phyloP scores from a whole-genome alignment of 2,797 vertebrate genomes.

The Megaceryle alcyon region DNA sequence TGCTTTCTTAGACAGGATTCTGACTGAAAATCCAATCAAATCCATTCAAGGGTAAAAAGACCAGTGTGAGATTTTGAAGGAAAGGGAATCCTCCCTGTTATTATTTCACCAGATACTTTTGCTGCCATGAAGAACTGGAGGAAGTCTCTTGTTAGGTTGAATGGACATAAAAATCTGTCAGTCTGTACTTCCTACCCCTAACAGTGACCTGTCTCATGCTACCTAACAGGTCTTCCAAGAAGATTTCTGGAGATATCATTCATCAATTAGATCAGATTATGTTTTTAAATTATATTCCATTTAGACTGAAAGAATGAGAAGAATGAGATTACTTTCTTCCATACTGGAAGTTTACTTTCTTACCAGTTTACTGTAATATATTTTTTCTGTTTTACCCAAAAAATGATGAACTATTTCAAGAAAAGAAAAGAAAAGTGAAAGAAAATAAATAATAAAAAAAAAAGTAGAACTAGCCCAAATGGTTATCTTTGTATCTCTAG shows the following conservation, averaged over 20 bases:
- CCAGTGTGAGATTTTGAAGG: neutral
- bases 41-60: neutral
- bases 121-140: neutral
- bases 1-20: neutral
- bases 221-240: neutral
- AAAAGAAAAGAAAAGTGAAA: neutral
- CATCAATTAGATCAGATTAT: neutral
- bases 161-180: neutral
- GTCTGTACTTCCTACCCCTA: neutral
- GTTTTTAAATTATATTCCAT: neutral
- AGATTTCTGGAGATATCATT: neutral
- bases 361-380: neutral
- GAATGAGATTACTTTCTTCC: neutral
- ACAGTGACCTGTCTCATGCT: neutral
- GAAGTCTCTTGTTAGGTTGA: neutral
- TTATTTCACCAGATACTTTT: neutral
- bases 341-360: neutral
- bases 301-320: neutral
- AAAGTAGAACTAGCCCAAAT: neutral
- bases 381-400: neutral
- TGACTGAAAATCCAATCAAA: neutral
- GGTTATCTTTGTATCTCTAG: neutral
- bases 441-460: neutral
- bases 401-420: neutral
- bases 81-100: neutral